Conservation (phyloP, 1,140 invertebrate genomes). For the Cecropterus lyciades region DNA sequence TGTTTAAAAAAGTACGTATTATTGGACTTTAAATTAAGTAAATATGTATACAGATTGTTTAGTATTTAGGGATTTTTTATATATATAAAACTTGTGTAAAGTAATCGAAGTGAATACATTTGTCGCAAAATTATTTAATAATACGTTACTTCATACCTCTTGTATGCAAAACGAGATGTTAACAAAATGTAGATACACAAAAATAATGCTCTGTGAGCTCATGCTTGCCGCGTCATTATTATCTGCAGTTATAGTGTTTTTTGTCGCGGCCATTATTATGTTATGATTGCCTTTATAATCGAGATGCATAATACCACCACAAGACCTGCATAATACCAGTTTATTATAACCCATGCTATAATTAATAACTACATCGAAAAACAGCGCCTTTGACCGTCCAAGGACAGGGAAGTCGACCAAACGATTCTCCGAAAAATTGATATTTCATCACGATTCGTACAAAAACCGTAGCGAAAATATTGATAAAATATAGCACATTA, state of each 20-base stretch:
- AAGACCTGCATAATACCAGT: constrained; percentile 61
- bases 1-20: too few species aligned
- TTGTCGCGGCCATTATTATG: constrained; percentile 58
- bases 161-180: constrained; percentile 13
- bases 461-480: constrained; percentile 45
- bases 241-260: constrained; percentile 54
- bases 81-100: too few species aligned
- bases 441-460: constrained; percentile 41
- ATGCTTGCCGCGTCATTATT: constrained; percentile 45
- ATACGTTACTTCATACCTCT: too few species aligned
- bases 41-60: too few species aligned
- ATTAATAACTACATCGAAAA: constrained; percentile 63
- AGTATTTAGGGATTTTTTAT: too few species aligned
- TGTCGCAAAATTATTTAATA: too few species aligned
- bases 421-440: constrained; percentile 36
- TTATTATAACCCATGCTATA: constrained; percentile 58
- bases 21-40: too few species aligned
- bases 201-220: constrained; percentile 38
- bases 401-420: constrained; percentile 46
- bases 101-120: too few species aligned
- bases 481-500: constrained; percentile 33
- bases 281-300: constrained; percentile 66
- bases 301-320: constrained; percentile 53
- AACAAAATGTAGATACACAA: constrained; percentile 33
- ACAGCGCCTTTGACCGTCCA: constrained; percentile 54